phyloP scores from a whole-genome alignment of 1,140 invertebrate species.

The Aplysia californica region DNA sequence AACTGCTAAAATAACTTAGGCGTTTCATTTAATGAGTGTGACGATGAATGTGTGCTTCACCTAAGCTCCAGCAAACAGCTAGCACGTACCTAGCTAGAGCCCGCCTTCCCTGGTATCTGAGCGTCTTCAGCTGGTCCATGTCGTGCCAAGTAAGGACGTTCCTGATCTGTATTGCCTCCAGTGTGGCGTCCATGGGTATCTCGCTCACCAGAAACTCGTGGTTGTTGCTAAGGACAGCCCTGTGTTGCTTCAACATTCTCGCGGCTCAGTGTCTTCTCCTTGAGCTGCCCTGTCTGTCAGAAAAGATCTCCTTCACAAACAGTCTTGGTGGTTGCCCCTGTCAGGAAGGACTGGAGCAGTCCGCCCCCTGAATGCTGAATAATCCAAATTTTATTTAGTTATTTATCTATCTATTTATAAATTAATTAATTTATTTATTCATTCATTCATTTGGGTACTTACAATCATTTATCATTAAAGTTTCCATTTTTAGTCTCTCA shows the following conservation, averaged over 20 bases:
- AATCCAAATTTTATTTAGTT: no score
- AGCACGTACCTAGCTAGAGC: conserved; percentile 28
- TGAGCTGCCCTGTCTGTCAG: no score
- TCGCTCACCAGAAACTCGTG: conserved; percentile 35
- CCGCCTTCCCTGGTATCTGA: conserved; percentile 24
- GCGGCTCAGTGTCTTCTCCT: no score
- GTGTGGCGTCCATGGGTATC: conserved; percentile 10
- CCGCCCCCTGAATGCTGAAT: no score
- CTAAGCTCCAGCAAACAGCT: neutral
- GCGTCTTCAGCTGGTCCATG: conserved; percentile 26
- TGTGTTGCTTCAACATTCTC: conserved; percentile 29
- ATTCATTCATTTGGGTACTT: no score
- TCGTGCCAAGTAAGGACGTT: conserved; percentile 25
- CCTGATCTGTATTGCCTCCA: conserved; percentile 11
- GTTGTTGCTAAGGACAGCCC: conserved; percentile 19
- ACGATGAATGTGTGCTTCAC: neutral
- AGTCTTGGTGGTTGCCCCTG: no score
- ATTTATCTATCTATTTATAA: no score
- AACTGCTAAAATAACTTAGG: neutral
- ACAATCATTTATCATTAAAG: no score
- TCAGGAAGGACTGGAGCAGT: no score
- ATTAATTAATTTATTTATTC: no score
- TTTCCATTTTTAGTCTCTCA: no score
- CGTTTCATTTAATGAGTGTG: neutral
- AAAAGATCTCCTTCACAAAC: no score